A percentile compares a stretch with the other conserved stretches of the same genome.
These are phyloP conservation scores for Cassiopea andromeda DNA, from an alignment of 30 jellyfish, hydroid and myxozoan species.

Conservation along the genomic window DNA sequence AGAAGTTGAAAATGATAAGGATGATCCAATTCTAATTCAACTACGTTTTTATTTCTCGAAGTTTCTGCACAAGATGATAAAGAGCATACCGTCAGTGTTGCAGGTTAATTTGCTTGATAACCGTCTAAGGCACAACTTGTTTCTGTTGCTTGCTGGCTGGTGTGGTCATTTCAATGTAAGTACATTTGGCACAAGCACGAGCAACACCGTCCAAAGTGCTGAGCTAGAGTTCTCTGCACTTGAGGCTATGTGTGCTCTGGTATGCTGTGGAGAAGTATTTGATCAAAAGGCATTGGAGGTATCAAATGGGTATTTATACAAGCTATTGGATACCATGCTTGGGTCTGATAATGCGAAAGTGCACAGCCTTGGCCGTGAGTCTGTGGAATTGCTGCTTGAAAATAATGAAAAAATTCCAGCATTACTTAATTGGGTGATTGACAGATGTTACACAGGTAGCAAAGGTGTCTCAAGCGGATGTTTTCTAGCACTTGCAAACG, in stretches of 20 bases:
- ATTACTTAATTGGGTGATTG: conserved; percentile 90
- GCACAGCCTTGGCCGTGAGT: conserved; percentile 92
- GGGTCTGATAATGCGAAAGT: conserved; percentile 88
- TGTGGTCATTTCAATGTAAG: conserved; percentile 98
- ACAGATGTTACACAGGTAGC: conserved; percentile 95
- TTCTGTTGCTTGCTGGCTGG: conserved; percentile 95
- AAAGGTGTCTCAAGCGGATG: conserved; percentile 95
- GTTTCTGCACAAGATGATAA: conserved; percentile 93
- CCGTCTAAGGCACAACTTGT: conserved; percentile 93
- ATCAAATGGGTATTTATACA: conserved; percentile 94
- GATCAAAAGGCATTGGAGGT: conserved; percentile 97
- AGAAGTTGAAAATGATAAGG: conserved; percentile 91
- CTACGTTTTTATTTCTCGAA: conserved; percentile 86
- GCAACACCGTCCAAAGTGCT: conserved; percentile 79
- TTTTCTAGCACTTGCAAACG: conserved; percentile 96
- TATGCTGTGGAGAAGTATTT: conserved; percentile 98
- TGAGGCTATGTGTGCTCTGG: conserved; percentile 99
- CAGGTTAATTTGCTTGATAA: conserved; percentile 83
- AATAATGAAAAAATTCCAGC: conserved; percentile 98
- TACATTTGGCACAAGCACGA: conserved; percentile 84
- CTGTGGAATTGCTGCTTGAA: conserved; percentile 95
- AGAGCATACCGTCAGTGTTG: conserved; percentile 88
- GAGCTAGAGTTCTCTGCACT: conserved; percentile 96
- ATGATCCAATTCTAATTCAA: conserved; percentile 84
- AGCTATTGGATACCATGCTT: conserved; percentile 94